These are phyloP conservation scores for Calephelis virginiensis DNA, from an alignment of 1,140 invertebrate species.

Conservation along the genomic window DNA sequence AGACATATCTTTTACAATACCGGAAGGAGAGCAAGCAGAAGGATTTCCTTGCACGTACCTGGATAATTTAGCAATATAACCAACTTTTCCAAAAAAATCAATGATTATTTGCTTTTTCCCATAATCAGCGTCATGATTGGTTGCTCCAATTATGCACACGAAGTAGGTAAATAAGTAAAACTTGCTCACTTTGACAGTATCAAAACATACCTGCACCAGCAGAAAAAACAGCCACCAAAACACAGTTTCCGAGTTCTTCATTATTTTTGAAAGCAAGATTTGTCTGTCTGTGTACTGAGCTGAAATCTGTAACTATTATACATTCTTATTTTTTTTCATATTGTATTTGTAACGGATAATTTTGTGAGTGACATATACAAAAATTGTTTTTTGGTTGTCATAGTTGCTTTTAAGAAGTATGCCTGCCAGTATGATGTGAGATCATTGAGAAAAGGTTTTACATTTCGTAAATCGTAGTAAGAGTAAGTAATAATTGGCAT, in stretches of 20 bases:
- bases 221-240: conserved; percentile 52
- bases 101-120: no score
- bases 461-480: no score
- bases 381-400: conserved; percentile 52
- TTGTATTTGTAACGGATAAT: conserved; percentile 38
- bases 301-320: conserved; percentile 24
- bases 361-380: conserved; percentile 45
- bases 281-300: conserved; percentile 18
- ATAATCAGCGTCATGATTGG: no score
- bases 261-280: conserved; percentile 39
- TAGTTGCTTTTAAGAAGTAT: conserved; percentile 18
- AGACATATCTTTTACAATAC: no score
- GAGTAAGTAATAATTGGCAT: no score
- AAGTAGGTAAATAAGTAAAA: no score
- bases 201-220: conserved; percentile 46
- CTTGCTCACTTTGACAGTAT: not conserved
- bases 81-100: no score
- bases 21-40: no score
- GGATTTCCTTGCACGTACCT: no score
- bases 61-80: no score
- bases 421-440: not conserved
- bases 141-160: no score
- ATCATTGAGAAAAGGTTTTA: no score
- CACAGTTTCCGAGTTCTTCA: conserved; percentile 42
- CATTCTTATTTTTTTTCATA: conserved; percentile 37